Base-by-base conservation (phyloP, 2,888 invertebrate genomes). In the Philaethria dido region DNA sequence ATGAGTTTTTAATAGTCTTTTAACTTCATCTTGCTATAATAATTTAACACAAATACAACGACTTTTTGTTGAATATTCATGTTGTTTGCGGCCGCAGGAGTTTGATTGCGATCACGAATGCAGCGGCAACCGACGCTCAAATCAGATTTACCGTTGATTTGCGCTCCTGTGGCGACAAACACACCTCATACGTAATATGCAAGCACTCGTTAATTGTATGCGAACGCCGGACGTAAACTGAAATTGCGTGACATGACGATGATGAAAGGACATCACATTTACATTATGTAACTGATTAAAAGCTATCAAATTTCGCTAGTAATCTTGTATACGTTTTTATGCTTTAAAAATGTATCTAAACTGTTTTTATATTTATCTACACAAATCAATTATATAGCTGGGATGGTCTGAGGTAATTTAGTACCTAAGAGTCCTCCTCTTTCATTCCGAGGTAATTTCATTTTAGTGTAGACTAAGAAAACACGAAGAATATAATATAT, bases 71-170 rank as follows among this genome's bases (percentile, higher is more conserved):
- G 66, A 69, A 69, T 69, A 69, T 69, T 66, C 69, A 69, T 69
- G 66, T 39, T 60, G 66, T 69, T 66, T 69, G 52, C 16, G 33
- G 55, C 57, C 39, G 62, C 62, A 47, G 67, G 68, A 72, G 71
- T 74, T 74, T 74, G 76, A 75, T 76, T 75, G 73, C 74, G 69
- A 72, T 73, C 69, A 70, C 73, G 74, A 72, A 68, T 68, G 69
- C 66, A 69, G 62, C 67, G 72, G 69, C 72, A 70, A 61, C 70
- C 70, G 73, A 72, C 71, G 72, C 66, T 57, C 74, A 76, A 78
- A 80, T 79, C 78, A 75, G 78, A 79, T 81, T 80, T 77, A 74
- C 75, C 75, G 67, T 74, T 80, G 77, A 78, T 81, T 80, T 80
- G 78, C 75, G 78, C 79, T 74, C 69, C 59, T 65, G 64, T 2